These are phyloP conservation scores for Streblospio benedicti DNA, from an alignment of 1,140 invertebrate genomes.

Conservation along the genomic window DNA sequence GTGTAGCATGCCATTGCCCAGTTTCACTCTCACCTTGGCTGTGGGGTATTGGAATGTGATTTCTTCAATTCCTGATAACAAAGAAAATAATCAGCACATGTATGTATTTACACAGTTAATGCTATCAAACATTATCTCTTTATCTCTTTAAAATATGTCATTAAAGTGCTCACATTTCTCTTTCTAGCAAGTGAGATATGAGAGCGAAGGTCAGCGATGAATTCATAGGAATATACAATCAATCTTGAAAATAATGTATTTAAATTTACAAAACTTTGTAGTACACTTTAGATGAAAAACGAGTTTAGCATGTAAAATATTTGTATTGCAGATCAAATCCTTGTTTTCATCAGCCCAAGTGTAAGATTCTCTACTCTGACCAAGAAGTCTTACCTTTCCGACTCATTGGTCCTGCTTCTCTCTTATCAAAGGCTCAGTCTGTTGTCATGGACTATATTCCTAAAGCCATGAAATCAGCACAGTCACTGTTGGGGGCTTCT, in stretches of 20 bases:
- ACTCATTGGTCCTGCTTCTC: slow-evolving; percentile 22
- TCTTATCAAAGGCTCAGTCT: slow-evolving; percentile 11
- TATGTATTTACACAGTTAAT: neutral
- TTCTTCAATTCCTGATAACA: neutral
- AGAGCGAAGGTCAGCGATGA: too few species aligned
- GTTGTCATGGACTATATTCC: slow-evolving; percentile 29
- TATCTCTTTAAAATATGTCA: neutral
- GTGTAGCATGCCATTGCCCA: slow-evolving; percentile 41
- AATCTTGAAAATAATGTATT: too few species aligned
- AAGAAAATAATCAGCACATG: neutral
- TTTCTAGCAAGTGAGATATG: too few species aligned
- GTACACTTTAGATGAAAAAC: too few species aligned
- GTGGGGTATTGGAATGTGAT: slow-evolving; percentile 37
- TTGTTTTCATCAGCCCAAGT: neutral
- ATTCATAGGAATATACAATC: too few species aligned
- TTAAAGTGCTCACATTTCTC: too few species aligned
- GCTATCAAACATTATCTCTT: neutral
- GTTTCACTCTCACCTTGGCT: slow-evolving; percentile 48
- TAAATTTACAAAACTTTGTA: too few species aligned
- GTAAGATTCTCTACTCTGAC: slow-evolving; percentile 5
- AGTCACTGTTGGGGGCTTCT: slow-evolving; percentile 38
- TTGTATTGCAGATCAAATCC: too few species aligned
- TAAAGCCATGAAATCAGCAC: slow-evolving; percentile 26
- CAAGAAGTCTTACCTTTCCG: slow-evolving; percentile 17
- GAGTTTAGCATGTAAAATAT: too few species aligned